Base-by-base conservation (phyloP, 2,797 vertebrate genomes). In the Etheostoma nigrum region DNA sequence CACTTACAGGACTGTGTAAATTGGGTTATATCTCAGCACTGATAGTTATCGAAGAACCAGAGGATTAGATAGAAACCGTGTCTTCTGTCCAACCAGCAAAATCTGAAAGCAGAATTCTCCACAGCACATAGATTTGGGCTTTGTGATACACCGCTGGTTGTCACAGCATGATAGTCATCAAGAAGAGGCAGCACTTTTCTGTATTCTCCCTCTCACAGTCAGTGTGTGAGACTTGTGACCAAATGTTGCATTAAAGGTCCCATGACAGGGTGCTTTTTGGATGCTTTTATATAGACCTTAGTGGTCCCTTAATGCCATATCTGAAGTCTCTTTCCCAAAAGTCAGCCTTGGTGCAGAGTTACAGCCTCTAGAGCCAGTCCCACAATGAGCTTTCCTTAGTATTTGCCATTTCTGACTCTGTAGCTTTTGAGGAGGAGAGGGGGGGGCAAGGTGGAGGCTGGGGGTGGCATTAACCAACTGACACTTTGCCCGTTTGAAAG, bases 41-140 rank as follows among this genome's bases (percentile, higher is more conserved):
- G 72, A 84, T 67, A 30, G 23, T 49, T 65, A 76, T 76, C 74
- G 62, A 66, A 75, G 16, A 72, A 19, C 21, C 73, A 53, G 33
- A 53, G 80, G 61, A 80, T 77, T 78, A 78, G 85, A 79, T 25
- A 58, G 54, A 81, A 72, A 65, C 63, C 2, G 10, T 58, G 27
- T 72, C 74, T 53, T 77, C 62, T 62, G 77, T 79, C 62, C 71
- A 63, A 27, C 44, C 45, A 47, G 70, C 68, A 72, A 54, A 73
- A 79, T 81, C 63, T 53, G 23, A 80, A 62, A 71, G 44, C 18
- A 72, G 55, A 87, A 72, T 72, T 57, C 74, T 59, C 59, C 2
- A 4, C 57, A 71, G 71, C 16, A 8, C 66, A 21, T 44, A 72
- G 69, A 81, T 68, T 16, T 59, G 65, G 42, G 57, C 30, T 57